A percentile compares a stretch with the other conserved stretches of the same genome.
These are phyloP conservation scores for Myripristis jacobus DNA, from an alignment of 2,797 vertebrate species.

Conservation along the genomic window DNA sequence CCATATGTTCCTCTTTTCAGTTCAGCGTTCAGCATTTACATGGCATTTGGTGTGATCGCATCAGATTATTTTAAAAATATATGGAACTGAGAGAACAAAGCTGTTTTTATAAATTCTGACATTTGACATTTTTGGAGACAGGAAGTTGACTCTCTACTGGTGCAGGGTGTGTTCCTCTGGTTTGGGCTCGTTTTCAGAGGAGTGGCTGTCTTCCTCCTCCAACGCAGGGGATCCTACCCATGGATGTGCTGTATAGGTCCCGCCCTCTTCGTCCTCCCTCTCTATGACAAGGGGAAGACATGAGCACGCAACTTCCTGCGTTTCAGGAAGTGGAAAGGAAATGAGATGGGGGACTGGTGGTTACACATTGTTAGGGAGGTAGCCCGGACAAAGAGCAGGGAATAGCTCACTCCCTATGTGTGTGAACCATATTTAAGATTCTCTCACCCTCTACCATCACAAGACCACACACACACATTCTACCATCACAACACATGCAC, in stretches of 20 bases:
- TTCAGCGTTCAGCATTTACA: no score
- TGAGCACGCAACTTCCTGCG: slow-evolving; percentile 62
- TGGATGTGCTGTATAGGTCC: background rate
- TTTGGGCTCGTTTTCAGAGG: background rate
- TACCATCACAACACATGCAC: background rate
- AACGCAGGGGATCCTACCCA: no score
- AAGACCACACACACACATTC: background rate
- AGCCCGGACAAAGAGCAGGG: slow-evolving; percentile 59
- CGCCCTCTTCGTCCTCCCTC: slow-evolving; percentile 29
- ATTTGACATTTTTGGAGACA: slow-evolving; percentile 26
- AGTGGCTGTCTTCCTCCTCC: background rate
- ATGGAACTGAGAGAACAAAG: no score
- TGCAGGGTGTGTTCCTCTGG: slow-evolving; percentile 32
- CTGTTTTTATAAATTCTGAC: background rate
- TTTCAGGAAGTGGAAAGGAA: slow-evolving; percentile 75
- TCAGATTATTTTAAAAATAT: background rate
- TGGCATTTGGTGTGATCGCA: background rate
- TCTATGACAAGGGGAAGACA: slow-evolving; percentile 44
- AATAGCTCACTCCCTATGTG: slow-evolving; percentile 23
- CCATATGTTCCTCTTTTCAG: no score
- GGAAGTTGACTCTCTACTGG: slow-evolving; percentile 38
- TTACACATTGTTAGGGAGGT: slow-evolving; percentile 64
- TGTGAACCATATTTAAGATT: background rate
- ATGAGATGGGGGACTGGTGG: slow-evolving; percentile 49
- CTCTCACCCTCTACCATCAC: background rate